These are phyloP conservation scores for Heliocidaris erythrogramma DNA, from an alignment of 35 echinoderm and acorn worm genomes.

Conservation along the genomic window DNA sequence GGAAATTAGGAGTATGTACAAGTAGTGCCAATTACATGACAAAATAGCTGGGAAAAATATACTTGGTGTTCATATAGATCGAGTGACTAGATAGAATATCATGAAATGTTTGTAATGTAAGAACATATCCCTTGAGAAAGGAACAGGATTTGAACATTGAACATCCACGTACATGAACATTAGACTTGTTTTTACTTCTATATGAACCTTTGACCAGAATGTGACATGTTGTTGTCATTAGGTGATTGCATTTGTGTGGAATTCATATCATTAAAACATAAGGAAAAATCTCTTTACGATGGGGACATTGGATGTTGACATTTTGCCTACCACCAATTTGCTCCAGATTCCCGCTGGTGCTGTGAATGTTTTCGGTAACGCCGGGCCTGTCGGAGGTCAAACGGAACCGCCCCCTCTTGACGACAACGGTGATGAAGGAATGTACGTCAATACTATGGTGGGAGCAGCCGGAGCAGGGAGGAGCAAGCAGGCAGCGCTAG, in stretches of 20 bases:
- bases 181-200: background rate
- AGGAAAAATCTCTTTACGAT: background rate
- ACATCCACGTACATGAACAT: background rate
- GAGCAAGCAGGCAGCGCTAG: conserved; percentile 43
- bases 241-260: background rate
- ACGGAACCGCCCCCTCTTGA: conserved; percentile 44
- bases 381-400: conserved; percentile 65
- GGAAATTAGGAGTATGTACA: background rate
- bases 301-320: background rate
- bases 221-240: background rate
- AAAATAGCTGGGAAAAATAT: background rate
- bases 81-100: background rate
- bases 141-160: background rate
- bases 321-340: background rate
- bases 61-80: background rate
- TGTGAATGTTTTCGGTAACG: conserved; percentile 79
- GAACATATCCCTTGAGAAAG: background rate
- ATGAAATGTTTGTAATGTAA: background rate
- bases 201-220: background rate
- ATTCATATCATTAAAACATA: background rate
- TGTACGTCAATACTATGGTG: conserved; percentile 47
- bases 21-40: background rate
- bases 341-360: conserved; percentile 81
- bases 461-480: conserved; percentile 54
- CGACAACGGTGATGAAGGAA: conserved; percentile 53